Conservation (phyloP, 2,888 invertebrate species). For the Tipula lateralis region DNA sequence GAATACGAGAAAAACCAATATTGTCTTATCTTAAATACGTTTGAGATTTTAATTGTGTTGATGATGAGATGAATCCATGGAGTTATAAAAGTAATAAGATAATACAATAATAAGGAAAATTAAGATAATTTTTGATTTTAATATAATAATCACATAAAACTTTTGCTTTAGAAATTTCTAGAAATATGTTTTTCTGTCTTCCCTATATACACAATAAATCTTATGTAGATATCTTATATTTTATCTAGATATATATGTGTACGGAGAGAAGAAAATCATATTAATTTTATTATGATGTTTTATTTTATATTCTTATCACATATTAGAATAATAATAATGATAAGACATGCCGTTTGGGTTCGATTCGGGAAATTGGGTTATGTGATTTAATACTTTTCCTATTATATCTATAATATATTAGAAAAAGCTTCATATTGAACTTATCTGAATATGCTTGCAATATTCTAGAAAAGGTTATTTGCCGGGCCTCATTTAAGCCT, state of each 20-base stretch:
- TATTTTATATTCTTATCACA: conserved; percentile 11
- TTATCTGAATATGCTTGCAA: too few species aligned
- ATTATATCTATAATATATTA: too few species aligned
- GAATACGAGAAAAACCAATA: not conserved
- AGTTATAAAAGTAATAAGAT: not conserved
- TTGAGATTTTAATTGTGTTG: conserved; percentile 11
- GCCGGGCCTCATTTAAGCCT: too few species aligned
- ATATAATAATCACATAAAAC: not conserved
- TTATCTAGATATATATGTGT: not conserved
- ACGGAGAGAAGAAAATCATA: not conserved
- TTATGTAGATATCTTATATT: not conserved
- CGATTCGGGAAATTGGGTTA: not conserved
- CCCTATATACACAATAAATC: not conserved
- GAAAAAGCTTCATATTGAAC: too few species aligned
- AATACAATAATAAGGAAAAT: not conserved
- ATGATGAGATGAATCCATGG: not conserved
- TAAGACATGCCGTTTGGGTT: conserved; percentile 19
- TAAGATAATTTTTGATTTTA: conserved; percentile 19
- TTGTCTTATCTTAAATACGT: not conserved
- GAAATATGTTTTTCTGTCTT: not conserved
- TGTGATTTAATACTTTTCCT: not conserved
- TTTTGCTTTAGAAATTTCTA: not conserved
- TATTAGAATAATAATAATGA: conserved; percentile 2
- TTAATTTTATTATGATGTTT: not conserved
- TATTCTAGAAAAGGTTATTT: too few species aligned